Conservation (phyloP, 2,797 vertebrate species). For the Hephaestus fuliginosus region DNA sequence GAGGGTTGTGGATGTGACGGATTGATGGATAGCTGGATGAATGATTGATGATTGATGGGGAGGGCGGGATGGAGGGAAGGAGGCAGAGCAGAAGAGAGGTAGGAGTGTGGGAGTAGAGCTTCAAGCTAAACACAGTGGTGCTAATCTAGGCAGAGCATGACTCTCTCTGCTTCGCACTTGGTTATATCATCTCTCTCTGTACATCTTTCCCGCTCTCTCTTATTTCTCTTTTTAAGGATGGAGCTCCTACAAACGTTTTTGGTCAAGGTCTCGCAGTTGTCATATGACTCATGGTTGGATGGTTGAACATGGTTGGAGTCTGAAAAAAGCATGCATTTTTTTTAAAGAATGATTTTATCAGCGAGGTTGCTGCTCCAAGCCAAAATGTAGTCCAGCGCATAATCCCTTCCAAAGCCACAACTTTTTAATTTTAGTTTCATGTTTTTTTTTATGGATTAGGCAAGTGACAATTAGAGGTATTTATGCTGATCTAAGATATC, state of each 20-base stretch:
- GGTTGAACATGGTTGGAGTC: not conserved
- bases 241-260: constrained; percentile 11
- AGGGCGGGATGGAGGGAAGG: constrained; percentile 29
- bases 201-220: constrained; percentile 5
- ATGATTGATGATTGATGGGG: constrained; percentile 52
- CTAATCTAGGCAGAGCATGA: constrained; percentile 62
- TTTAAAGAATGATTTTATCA: not conserved
- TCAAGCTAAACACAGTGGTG: constrained; percentile 57
- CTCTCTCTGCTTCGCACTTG: constrained; percentile 59
- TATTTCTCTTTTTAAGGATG: not conserved
- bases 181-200: constrained; percentile 63
- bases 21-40: constrained; percentile 38
- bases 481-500: not conserved
- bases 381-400: not conserved
- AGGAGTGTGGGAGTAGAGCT: constrained; percentile 62
- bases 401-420: not conserved
- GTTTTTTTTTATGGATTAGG: not conserved
- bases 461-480: not conserved
- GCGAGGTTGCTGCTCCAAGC: not conserved
- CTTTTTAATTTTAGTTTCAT: not conserved
- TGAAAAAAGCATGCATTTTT: constrained; percentile 13
- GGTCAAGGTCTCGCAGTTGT: constrained; percentile 27
- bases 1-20: constrained; percentile 30
- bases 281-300: constrained; percentile 1
- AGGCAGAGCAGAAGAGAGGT: constrained; percentile 41